Evolutionary conservation across 2,797 vertebrate species (phyloP).

Genomic region (Crocidura indochinensis): DNA sequence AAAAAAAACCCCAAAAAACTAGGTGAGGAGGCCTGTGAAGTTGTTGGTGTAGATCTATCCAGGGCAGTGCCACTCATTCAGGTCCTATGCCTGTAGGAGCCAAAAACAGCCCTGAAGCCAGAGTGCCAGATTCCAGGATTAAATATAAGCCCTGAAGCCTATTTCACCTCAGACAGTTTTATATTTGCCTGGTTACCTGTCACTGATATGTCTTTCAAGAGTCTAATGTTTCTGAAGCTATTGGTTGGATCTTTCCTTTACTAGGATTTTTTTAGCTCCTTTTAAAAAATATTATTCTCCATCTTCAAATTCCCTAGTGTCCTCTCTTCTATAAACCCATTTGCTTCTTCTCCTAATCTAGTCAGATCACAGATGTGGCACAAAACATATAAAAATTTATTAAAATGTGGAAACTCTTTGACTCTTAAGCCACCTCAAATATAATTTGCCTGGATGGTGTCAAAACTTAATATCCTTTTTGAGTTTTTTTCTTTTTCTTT

Average conservation of each 20-base stretch:
- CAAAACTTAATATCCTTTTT: constrained; percentile 83
- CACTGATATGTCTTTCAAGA: constrained; percentile 64
- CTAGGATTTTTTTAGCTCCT: background rate
- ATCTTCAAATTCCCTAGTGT: constrained; percentile 75
- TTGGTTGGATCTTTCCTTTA: background rate
- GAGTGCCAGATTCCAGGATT: background rate
- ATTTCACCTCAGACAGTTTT: constrained; percentile 29
- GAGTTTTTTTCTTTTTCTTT: constrained; percentile 17
- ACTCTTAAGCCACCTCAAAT: constrained; percentile 84
- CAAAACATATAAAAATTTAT: constrained; percentile 85
- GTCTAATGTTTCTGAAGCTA: constrained; percentile 45
- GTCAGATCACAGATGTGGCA: constrained; percentile 77
- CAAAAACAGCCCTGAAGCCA: constrained; percentile 37
- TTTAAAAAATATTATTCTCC: background rate
- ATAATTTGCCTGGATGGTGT: constrained; percentile 82
- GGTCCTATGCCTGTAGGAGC: background rate
- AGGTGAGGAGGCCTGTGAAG: background rate
- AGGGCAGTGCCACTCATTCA: background rate
- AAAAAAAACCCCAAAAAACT: no score
- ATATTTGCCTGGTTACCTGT: constrained; percentile 27
- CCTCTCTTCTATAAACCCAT: constrained; percentile 76
- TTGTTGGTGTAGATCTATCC: background rate
- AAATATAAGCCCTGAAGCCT: background rate
- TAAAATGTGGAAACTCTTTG: constrained; percentile 84
- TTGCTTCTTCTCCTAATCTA: constrained; percentile 81